Evolutionary conservation across 2,797 vertebrate species (phyloP).

Genomic region (Sebastolobus alascanus): DNA sequence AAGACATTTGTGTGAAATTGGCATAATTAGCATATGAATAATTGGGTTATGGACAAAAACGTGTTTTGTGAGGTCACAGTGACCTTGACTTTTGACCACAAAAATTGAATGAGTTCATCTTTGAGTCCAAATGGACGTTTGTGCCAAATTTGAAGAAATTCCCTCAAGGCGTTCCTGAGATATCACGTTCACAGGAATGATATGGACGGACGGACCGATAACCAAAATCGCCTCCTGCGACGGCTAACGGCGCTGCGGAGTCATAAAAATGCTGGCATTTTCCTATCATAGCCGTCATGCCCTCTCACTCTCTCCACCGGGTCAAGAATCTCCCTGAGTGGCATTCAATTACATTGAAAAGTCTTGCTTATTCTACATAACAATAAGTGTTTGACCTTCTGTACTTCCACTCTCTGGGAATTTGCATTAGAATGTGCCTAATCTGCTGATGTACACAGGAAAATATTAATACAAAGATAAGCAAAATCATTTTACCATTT

Average conservation of each 20-base stretch:
- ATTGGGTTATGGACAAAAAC: not conserved
- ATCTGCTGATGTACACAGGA: slow-evolving; percentile 69
- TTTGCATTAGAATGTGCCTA: slow-evolving; percentile 76
- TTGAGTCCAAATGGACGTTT: not conserved
- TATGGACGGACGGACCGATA: not conserved
- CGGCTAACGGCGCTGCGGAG: not conserved
- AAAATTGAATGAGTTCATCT: not conserved
- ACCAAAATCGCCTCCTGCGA: no score
- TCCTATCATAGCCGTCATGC: slow-evolving; percentile 3
- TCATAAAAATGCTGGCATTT: not conserved
- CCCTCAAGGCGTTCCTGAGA: not conserved
- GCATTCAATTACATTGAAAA: slow-evolving; percentile 53
- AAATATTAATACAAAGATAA: slow-evolving; percentile 78
- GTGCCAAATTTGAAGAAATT: not conserved
- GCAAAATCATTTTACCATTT: slow-evolving; percentile 69
- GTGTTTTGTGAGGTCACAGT: not conserved
- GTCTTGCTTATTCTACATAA: slow-evolving; percentile 46
- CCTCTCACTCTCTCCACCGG: slow-evolving; percentile 1
- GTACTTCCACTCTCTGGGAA: slow-evolving; percentile 48
- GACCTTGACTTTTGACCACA: not conserved
- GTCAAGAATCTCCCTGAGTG: slow-evolving; percentile 41
- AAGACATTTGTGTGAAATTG: no score
- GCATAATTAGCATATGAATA: not conserved
- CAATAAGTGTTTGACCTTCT: slow-evolving; percentile 65
- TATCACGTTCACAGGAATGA: not conserved